Evolutionary conservation across 2,797 vertebrate genomes (phyloP).

Genomic region (Danio choprae): DNA sequence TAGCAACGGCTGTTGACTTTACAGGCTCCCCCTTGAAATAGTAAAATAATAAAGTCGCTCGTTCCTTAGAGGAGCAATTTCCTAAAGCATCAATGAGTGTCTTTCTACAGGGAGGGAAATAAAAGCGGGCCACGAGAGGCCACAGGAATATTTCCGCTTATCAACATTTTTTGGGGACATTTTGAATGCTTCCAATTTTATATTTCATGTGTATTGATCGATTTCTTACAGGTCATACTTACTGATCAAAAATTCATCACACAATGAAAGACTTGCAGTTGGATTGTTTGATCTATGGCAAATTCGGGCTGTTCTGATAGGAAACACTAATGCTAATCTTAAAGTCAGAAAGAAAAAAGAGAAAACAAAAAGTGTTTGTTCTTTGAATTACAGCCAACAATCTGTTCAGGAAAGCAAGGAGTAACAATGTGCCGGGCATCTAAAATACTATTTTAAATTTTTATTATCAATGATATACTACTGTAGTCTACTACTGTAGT

Average conservation of each 20-base stretch:
- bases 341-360: no score
- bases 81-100: constrained; percentile 76
- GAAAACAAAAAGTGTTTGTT: no score
- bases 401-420: no score
- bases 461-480: no score
- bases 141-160: constrained; percentile 60
- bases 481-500: no score
- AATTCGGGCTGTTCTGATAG: constrained; percentile 34
- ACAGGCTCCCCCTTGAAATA: constrained; percentile 68
- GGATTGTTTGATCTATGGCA: constrained; percentile 51
- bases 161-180: constrained; percentile 41
- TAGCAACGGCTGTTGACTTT: constrained; percentile 71
- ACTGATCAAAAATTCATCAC: constrained; percentile 52
- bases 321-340: not conserved
- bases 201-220: constrained; percentile 22
- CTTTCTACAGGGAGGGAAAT: constrained; percentile 75
- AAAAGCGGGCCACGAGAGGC: constrained; percentile 69
- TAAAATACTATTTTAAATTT: no score
- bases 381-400: no score
- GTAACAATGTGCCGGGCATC: no score
- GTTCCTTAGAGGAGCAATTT: constrained; percentile 69
- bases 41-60: constrained; percentile 59
- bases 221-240: constrained; percentile 10
- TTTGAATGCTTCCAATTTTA: constrained; percentile 4
- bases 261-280: constrained; percentile 6